phyloP scores from a whole-genome alignment of 2,113 vertebrate species.

The Urocitellus parryii region DNA sequence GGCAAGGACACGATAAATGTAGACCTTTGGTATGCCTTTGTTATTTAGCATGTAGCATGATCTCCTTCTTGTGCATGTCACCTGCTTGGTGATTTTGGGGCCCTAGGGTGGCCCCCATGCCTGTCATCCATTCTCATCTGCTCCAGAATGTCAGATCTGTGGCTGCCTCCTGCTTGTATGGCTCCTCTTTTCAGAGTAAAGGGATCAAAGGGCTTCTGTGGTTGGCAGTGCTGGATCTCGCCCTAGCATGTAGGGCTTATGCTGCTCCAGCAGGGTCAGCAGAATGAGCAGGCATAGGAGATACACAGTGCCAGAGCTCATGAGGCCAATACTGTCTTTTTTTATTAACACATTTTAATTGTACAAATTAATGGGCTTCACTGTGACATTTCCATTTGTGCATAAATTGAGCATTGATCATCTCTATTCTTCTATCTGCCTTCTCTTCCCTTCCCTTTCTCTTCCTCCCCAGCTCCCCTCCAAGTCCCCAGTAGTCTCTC shows the following conservation, averaged over 20 bases:
- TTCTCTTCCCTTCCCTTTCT: background rate
- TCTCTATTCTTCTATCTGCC: background rate
- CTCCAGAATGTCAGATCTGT: background rate
- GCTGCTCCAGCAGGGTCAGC: background rate
- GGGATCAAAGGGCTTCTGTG: slow-evolving; percentile 17
- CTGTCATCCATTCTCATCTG: background rate
- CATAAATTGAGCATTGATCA: background rate
- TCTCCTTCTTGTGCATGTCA: background rate
- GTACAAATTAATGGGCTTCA: background rate
- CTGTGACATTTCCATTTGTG: background rate
- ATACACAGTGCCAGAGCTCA: background rate
- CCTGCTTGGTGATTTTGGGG: background rate
- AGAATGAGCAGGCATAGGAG: slow-evolving; percentile 10
- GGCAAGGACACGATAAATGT: background rate
- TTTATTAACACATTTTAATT: background rate
- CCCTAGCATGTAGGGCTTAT: background rate
- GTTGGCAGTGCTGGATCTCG: background rate
- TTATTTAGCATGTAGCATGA: background rate
- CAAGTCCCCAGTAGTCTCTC: background rate
- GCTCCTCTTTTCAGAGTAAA: slow-evolving; percentile 35
- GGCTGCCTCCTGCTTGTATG: slow-evolving; percentile 4
- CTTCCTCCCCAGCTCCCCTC: background rate
- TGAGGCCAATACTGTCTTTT: background rate
- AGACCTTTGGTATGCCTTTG: background rate
- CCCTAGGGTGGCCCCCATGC: background rate